Evolutionary conservation across 2,113 vertebrate species (phyloP).

Genomic region (Stegastes partitus): DNA sequence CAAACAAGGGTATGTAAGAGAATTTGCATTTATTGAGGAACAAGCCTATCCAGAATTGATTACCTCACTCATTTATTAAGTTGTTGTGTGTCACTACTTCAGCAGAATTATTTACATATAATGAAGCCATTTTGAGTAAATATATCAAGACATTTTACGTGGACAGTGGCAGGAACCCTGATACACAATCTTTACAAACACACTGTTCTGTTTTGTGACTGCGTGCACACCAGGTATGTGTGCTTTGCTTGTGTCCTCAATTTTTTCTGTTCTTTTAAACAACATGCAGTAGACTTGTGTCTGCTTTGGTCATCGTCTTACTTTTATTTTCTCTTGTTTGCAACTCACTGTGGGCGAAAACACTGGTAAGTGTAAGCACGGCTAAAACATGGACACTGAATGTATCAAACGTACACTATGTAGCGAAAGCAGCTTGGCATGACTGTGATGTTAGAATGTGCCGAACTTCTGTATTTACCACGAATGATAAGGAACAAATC

Average conservation of each 20-base stretch:
- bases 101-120: not conserved
- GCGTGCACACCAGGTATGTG: not conserved
- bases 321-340: conserved; percentile 83
- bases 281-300: conserved; percentile 5
- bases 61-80: not conserved
- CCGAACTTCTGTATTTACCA: not conserved
- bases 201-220: conserved; percentile 12
- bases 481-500: not conserved
- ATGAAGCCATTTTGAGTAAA: not conserved
- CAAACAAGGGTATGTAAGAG: not conserved
- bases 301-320: conserved; percentile 48
- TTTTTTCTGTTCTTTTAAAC: conserved; percentile 17
- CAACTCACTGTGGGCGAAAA: conserved; percentile 84
- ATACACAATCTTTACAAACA: conserved; percentile 11
- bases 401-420: not conserved
- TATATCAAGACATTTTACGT: not conserved
- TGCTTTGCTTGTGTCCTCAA: not conserved
- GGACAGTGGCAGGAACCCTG: not conserved
- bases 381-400: conserved; percentile 5
- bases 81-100: not conserved
- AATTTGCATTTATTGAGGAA: not conserved
- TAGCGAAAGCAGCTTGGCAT: not conserved
- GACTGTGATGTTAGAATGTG: not conserved
- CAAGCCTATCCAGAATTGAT: not conserved
- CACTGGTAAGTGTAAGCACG: conserved; percentile 89